phyloP scores from a whole-genome alignment of 2,888 invertebrate genomes.

The Alcis repandata region DNA sequence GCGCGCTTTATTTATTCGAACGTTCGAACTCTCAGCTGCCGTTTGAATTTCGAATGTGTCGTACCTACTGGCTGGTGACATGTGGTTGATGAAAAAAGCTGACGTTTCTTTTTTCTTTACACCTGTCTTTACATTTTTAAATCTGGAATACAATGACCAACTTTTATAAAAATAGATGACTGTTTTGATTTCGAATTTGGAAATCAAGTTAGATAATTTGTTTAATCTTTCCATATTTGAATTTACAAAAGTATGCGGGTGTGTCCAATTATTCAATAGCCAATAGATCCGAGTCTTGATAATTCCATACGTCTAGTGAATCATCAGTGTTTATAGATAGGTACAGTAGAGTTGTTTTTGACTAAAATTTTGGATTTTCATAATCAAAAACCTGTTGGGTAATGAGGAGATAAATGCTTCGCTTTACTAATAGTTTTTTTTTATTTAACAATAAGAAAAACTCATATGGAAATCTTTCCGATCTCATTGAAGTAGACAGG shows the following conservation, averaged over 20 bases:
- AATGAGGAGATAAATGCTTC: background rate
- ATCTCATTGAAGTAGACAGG: too few species aligned
- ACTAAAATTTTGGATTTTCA: too few species aligned
- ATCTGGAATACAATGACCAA: slow-evolving; percentile 4
- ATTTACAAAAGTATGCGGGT: slow-evolving; percentile 11
- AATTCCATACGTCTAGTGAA: background rate
- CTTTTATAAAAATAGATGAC: too few species aligned
- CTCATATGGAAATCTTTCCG: too few species aligned
- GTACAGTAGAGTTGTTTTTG: too few species aligned
- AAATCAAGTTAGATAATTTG: background rate
- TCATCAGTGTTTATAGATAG: too few species aligned
- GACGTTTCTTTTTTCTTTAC: slow-evolving; percentile 42
- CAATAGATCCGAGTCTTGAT: slow-evolving; percentile 5
- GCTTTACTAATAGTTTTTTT: too few species aligned
- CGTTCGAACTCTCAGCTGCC: slow-evolving; percentile 75
- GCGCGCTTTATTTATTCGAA: slow-evolving; percentile 79
- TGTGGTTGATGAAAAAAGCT: slow-evolving; percentile 65
- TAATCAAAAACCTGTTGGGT: too few species aligned
- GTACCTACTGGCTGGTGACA: slow-evolving; percentile 66
- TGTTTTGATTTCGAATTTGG: background rate
- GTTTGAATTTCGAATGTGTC: slow-evolving; percentile 72
- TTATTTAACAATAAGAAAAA: too few species aligned
- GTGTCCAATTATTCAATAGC: slow-evolving; percentile 10
- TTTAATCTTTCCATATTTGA: background rate
- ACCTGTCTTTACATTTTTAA: slow-evolving; percentile 46